These are phyloP conservation scores for Hydropotes inermis DNA, from an alignment of 2,113 vertebrate species.

Conservation along the genomic window DNA sequence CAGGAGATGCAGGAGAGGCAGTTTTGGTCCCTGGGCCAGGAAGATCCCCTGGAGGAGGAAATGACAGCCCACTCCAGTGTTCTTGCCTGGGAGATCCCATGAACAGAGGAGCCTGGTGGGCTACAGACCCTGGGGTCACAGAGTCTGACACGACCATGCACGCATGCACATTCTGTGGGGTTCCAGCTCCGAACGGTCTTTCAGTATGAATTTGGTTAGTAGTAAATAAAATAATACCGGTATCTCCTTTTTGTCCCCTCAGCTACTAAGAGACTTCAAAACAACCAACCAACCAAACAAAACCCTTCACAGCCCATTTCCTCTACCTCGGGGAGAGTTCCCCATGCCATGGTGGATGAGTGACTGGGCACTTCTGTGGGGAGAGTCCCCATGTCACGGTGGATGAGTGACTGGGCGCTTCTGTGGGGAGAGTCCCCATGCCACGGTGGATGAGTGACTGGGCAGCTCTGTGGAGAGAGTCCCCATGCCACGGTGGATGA, in stretches of 20 bases:
- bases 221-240: slow-evolving; percentile 30
- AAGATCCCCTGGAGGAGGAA: neutral
- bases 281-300: neutral
- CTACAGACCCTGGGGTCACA: neutral
- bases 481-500: too few species aligned
- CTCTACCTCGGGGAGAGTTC: neutral
- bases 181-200: slow-evolving; percentile 46
- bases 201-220: slow-evolving; percentile 22
- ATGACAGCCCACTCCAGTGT: neutral
- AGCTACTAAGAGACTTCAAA: slow-evolving; percentile 41
- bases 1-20: neutral
- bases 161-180: neutral
- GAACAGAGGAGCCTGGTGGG: neutral
- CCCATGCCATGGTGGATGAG: neutral
- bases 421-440: too few species aligned
- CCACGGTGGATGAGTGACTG: too few species aligned
- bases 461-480: too few species aligned
- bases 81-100: neutral
- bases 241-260: neutral
- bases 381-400: too few species aligned
- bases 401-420: too few species aligned
- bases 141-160: neutral
- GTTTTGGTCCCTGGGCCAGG: neutral
- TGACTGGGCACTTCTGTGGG: neutral
- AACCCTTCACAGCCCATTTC: neutral